Conservation (phyloP, 2,113 vertebrate genomes). For the Dicentrarchus labrax region DNA sequence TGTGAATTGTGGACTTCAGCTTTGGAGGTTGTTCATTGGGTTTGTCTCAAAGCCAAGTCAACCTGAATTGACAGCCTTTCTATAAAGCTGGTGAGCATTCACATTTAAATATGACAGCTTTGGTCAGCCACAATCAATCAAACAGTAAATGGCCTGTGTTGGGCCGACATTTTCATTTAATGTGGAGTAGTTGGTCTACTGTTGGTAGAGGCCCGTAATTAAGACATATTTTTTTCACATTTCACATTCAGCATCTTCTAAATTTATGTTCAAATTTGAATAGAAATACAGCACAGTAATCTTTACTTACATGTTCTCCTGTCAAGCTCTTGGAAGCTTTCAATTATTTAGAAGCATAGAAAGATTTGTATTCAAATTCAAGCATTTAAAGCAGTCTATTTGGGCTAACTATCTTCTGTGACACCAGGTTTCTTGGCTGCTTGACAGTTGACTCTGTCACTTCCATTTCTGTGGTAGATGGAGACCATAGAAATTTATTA, state of each 20-base stretch:
- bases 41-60: slow-evolving; percentile 55
- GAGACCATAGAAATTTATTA: not conserved
- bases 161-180: not conserved
- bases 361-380: not conserved
- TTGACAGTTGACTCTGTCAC: not conserved
- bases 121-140: slow-evolving; percentile 37
- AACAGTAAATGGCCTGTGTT: slow-evolving; percentile 1
- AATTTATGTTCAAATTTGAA: not conserved
- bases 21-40: slow-evolving; percentile 30
- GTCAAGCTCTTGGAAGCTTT: not conserved
- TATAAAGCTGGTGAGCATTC: slow-evolving; percentile 5
- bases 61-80: slow-evolving; percentile 18
- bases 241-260: no score
- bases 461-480: not conserved
- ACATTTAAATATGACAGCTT: slow-evolving; percentile 14
- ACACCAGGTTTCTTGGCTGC: slow-evolving; percentile 2
- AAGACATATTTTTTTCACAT: not conserved
- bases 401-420: not conserved
- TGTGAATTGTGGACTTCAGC: slow-evolving; percentile 21
- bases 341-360: not conserved
- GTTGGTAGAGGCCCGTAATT: not conserved
- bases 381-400: not conserved
- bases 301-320: not conserved
- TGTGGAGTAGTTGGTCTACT: not conserved
- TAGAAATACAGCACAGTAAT: not conserved